Evolutionary conservation across 2,888 invertebrate species (phyloP).

Genomic region (Dysmachus trigonus): DNA sequence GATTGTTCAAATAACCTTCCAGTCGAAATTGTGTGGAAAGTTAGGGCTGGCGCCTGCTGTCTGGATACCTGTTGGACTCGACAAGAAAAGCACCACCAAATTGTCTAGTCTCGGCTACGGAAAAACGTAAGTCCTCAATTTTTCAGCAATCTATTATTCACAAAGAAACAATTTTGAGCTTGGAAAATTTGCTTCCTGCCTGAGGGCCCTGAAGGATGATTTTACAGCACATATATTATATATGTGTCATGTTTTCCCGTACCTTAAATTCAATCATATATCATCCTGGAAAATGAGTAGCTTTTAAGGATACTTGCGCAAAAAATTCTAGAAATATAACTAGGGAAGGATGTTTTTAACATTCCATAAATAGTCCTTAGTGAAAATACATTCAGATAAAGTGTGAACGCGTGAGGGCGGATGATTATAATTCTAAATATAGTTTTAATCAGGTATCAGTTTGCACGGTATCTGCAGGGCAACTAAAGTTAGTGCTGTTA

Average conservation of each 20-base stretch:
- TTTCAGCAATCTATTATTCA: conserved; percentile 7
- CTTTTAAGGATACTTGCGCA: conserved; percentile 12
- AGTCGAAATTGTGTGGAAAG: background rate
- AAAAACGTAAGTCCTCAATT: conserved; percentile 13
- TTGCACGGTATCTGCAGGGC: background rate
- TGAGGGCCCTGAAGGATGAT: background rate
- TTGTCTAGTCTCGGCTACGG: background rate
- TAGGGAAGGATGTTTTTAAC: background rate
- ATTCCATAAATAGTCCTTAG: background rate
- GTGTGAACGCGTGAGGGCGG: background rate
- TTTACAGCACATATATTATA: background rate
- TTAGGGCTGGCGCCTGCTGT: background rate
- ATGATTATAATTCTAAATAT: background rate
- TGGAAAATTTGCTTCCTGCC: background rate
- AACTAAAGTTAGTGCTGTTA: background rate
- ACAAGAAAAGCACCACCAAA: background rate
- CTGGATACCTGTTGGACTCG: background rate
- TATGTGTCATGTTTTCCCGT: background rate
- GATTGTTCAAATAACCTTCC: background rate
- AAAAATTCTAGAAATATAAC: background rate
- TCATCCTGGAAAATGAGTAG: conserved; percentile 4
- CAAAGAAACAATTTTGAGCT: background rate
- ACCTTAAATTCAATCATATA: conserved; percentile 20
- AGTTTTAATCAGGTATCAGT: background rate
- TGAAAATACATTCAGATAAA: background rate